Evolutionary conservation across 64 coral and sea anemone genomes (phyloP), one percentile per base, ranked within the genome.

Genomic region (Pocillopora verrucosa): DNA sequence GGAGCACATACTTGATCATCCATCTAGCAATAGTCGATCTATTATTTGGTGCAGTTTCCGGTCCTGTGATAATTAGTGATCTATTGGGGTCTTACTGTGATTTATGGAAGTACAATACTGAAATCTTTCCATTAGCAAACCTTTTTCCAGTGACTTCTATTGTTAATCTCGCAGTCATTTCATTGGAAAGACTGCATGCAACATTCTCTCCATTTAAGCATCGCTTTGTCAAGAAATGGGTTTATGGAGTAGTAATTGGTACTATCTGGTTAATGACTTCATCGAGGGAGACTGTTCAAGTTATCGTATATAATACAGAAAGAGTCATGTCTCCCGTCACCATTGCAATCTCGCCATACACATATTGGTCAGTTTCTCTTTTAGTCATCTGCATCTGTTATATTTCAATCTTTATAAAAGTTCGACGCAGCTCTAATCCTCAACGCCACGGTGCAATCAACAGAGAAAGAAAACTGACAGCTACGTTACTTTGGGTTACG

Each of bases 161-260:
- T 34, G 58, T 24, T 14, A 81, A 81, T 62, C 79, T 81, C 22
- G 79, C 59, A 17, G 58, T 58, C 16, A 81, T 81, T 58, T 81
- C 79, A 17, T 81, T 81, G 35, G 79, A 81, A 58, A 58, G 79
- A 81, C 59, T 81, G 58, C 60, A 81, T 63, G 79, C 79, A 13
- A 63, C 56, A 62, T 25, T 81, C 7, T 36, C 9, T 81, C 79
- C 79, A 9, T 81, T 58, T 13, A 60, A 63, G 15, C 79, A 81
- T 63, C 79, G 59, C 34, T 62, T 61, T 5, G 35, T 81, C 11
- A 58, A 61, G 60, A 81, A 62, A 58, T 2, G 58, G 22, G 24
- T 81, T 34, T 81, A 81, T 16, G 56, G 22, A 35, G 58, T 24
- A 61, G 62, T 81, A 35, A 81, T 63, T n/a, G 26, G 13, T 34